Percentiles rank a stretch among this genome's conserved stretches.
phyloP scores from a whole-genome alignment of 2,888 invertebrate species.

The Ariolimax columbianus region DNA sequence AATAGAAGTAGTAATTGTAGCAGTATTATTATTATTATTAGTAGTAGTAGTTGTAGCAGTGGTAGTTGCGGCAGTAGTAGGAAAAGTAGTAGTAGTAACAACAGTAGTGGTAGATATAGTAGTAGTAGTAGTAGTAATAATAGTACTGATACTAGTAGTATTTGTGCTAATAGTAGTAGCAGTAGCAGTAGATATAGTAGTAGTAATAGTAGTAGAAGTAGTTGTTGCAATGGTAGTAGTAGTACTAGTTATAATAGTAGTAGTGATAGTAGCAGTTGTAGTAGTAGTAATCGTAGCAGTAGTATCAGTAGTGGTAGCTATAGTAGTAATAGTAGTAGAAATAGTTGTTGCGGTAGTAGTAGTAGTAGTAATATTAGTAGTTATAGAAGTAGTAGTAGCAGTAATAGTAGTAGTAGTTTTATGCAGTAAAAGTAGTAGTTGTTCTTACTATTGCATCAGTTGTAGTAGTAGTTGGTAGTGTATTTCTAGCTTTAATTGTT shows the following conservation, averaged over 20 bases:
- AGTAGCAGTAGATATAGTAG: too few relatives aligned
- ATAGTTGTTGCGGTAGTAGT: too few relatives aligned
- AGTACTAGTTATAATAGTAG: slow-evolving; percentile 31
- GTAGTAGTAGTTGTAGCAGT: too few relatives aligned
- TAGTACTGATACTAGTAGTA: background rate
- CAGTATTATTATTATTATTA: too few relatives aligned
- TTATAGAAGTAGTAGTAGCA: background rate
- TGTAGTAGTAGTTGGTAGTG: background rate
- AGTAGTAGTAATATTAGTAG: background rate
- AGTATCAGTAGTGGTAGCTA: too few relatives aligned
- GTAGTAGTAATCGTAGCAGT: slow-evolving; percentile 33
- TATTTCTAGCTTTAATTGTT: background rate
- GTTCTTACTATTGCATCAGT: background rate
- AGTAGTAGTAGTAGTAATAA: background rate
- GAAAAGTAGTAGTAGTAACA: background rate
- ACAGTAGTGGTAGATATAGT: too few relatives aligned
- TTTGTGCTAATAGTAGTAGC: too few relatives aligned
- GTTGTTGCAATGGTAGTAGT: too few relatives aligned
- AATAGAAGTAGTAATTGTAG: too few relatives aligned
- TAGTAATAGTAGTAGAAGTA: too few relatives aligned
- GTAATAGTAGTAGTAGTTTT: background rate
- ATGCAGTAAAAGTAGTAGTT: slow-evolving; percentile 4
- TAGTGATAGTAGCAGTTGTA: slow-evolving; percentile 6
- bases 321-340: too few relatives aligned
- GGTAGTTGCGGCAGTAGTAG: background rate